Conservation (phyloP, 2,797 vertebrate species). For the Intellagama lesueurii region DNA sequence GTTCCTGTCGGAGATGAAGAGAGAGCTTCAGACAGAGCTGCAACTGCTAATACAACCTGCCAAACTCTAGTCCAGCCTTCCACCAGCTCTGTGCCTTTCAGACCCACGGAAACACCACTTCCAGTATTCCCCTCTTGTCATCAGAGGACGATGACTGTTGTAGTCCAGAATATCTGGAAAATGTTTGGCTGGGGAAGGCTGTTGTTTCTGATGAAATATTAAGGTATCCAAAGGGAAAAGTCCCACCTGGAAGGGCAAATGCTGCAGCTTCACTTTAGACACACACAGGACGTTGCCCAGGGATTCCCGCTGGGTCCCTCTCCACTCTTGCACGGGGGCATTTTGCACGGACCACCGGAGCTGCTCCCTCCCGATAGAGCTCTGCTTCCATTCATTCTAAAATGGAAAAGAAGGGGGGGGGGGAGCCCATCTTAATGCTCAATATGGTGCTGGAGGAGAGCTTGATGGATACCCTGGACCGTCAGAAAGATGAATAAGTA, state of each 20-base stretch:
- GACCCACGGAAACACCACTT: no score
- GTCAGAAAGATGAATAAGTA: no score
- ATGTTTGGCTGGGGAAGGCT: no score
- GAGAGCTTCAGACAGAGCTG: background rate
- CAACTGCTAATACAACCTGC: background rate
- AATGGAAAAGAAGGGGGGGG: slow-evolving; percentile 25
- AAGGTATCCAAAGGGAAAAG: accelerated
- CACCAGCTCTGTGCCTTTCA: no score
- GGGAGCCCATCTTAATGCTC: no score
- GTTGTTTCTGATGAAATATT: no score
- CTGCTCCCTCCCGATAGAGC: slow-evolving; percentile 78
- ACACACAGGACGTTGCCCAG: slow-evolving; percentile 86
- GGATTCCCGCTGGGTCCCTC: slow-evolving; percentile 85
- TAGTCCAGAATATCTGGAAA: no score
- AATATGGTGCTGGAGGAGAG: no score
- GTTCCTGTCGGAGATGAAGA: slow-evolving; percentile 80
- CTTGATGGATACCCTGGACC: no score
- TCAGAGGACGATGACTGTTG: no score
- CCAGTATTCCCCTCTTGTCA: no score
- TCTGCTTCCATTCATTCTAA: slow-evolving; percentile 62
- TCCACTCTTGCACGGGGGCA: slow-evolving; percentile 87
- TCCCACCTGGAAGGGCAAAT: slow-evolving; percentile 92
- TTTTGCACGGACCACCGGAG: slow-evolving; percentile 88
- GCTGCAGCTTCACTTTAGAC: slow-evolving; percentile 92
- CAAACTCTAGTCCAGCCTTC: background rate